A percentile compares a stretch with the other conserved stretches of the same genome.
Conservation (phyloP, 2,797 vertebrate species). For the Crenichthys baileyi region DNA sequence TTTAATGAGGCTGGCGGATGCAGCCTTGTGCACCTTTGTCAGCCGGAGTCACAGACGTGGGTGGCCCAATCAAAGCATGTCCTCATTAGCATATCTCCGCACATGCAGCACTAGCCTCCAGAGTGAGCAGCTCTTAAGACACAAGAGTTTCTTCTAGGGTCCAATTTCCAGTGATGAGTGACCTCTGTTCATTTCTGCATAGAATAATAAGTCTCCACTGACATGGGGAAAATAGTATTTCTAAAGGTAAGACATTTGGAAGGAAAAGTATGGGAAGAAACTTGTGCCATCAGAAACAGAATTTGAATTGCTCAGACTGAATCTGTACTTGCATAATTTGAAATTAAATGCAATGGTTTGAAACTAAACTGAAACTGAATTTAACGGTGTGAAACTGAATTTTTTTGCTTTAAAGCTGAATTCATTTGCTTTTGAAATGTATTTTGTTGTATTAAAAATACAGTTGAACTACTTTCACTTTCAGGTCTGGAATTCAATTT, state of each 20-base stretch:
- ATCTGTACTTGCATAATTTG: no score
- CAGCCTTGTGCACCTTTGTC: conserved; percentile 78
- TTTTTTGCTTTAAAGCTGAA: no score
- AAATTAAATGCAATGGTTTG: no score
- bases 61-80: conserved; percentile 74
- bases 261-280: no score
- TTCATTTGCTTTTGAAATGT: no score
- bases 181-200: conserved; percentile 31
- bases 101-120: conserved; percentile 55
- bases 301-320: no score
- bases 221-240: conserved; percentile 43
- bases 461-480: no score
- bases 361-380: no score
- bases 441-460: no score
- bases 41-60: conserved; percentile 69
- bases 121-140: conserved; percentile 56
- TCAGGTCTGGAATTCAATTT: no score
- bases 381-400: no score
- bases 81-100: conserved; percentile 70
- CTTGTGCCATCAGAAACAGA: no score
- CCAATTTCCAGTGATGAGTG: conserved; percentile 40
- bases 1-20: conserved; percentile 82
- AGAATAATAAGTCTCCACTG: conserved; percentile 34
- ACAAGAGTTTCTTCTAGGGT: conserved; percentile 46
- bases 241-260: conserved; percentile 8